Conservation (phyloP, 2,113 vertebrate species). For the Cavia porcellus region DNA sequence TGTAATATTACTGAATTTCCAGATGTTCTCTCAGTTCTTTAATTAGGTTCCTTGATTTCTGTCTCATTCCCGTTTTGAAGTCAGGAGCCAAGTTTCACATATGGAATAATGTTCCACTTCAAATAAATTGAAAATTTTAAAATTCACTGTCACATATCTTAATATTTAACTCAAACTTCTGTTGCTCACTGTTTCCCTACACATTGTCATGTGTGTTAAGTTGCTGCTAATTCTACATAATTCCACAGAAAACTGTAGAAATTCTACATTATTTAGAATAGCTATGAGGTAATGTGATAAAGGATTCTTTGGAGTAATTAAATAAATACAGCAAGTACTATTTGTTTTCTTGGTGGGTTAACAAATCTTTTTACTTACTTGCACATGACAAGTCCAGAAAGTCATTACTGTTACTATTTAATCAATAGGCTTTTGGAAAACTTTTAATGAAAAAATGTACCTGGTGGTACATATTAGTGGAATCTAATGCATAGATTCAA, state of each 20-base stretch:
- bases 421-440: constrained; percentile 35
- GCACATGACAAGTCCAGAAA: background rate
- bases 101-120: constrained; percentile 75
- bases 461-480: background rate
- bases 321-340: background rate
- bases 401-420: background rate
- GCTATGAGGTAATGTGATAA: background rate
- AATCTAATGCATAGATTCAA: background rate
- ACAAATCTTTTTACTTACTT: constrained; percentile 7
- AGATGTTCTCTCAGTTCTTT: constrained; percentile 76
- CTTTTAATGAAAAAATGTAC: constrained; percentile 50
- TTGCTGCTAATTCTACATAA: constrained; percentile 73
- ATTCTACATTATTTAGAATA: constrained; percentile 53
- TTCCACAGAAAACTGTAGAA: constrained; percentile 50
- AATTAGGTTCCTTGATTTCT: constrained; percentile 75
- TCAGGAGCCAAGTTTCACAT: constrained; percentile 79
- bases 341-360: constrained; percentile 45
- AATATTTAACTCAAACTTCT: constrained; percentile 84
- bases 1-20: constrained; percentile 63
- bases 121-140: constrained; percentile 80
- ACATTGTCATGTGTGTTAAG: constrained; percentile 79
- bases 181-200: constrained; percentile 79
- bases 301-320: constrained; percentile 44
- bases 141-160: constrained; percentile 81
- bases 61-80: constrained; percentile 67